Evolutionary conservation across 2,888 invertebrate species (phyloP).

Genomic region (Chironomus riparius): DNA sequence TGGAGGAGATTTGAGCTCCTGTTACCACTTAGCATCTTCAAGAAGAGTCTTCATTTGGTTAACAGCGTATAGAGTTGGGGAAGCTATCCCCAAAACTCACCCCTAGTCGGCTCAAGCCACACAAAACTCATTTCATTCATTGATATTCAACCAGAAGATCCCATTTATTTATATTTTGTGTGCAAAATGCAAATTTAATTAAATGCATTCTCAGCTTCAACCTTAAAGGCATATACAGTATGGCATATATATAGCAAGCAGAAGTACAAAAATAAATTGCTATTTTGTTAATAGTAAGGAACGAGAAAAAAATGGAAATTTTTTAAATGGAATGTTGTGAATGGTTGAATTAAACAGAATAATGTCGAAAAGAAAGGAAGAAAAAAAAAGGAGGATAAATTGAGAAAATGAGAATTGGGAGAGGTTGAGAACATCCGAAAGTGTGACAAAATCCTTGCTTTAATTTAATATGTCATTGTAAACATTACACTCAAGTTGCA

Average conservation of each 20-base stretch:
- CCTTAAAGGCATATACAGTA: neutral
- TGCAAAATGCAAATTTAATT: constrained; percentile 13
- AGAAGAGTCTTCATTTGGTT: too few relatives aligned
- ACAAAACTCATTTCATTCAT: neutral
- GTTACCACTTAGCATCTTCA: too few relatives aligned
- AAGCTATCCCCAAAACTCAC: too few relatives aligned
- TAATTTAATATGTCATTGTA: constrained; percentile 1
- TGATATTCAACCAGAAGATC: neutral
- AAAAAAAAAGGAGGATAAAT: neutral
- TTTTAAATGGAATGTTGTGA: neutral
- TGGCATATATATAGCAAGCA: neutral
- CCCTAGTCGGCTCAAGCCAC: neutral
- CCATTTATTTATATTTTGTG: constrained; percentile 12
- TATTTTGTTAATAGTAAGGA: neutral
- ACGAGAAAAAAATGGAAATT: too few relatives aligned
- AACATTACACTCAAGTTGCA: neutral
- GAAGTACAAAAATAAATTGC: neutral
- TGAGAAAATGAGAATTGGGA: neutral
- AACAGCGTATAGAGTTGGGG: too few relatives aligned
- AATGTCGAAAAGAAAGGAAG: neutral
- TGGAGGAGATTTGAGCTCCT: too few relatives aligned
- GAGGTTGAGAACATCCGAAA: neutral
- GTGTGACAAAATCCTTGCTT: neutral
- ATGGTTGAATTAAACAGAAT: neutral
- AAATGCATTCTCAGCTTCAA: constrained; percentile 13